Evolutionary conservation across 2,113 vertebrate species (phyloP).

Genomic region (Pagrus major): DNA sequence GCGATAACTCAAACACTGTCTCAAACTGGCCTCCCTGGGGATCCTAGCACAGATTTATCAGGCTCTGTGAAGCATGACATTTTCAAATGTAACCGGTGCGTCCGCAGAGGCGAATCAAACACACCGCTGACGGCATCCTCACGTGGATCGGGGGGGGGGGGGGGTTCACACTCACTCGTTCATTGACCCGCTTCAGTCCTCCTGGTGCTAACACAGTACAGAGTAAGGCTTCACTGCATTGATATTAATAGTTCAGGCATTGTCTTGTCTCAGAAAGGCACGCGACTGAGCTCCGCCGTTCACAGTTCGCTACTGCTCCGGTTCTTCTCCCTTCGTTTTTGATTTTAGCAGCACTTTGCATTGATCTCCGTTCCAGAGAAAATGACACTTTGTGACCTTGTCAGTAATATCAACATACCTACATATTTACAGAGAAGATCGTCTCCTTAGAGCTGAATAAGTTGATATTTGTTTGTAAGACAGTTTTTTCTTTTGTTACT

Average conservation of each 20-base stretch:
- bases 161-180: conserved; percentile 23
- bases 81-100: conserved; percentile 41
- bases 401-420: conserved; percentile 66
- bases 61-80: conserved; percentile 45
- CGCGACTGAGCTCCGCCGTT: conserved; percentile 56
- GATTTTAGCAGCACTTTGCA: conserved; percentile 73
- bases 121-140: conserved; percentile 16
- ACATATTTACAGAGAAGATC: conserved; percentile 72
- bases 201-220: conserved; percentile 27
- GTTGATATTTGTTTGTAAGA: conserved; percentile 12
- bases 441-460: neutral
- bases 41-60: conserved; percentile 26
- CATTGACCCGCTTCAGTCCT: conserved; percentile 54
- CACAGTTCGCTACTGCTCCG: conserved; percentile 43
- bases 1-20: conserved; percentile 30
- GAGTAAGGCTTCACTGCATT: conserved; percentile 59
- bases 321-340: conserved; percentile 1
- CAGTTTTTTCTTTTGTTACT: neutral
- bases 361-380: conserved; percentile 65
- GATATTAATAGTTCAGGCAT: conserved; percentile 43
- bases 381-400: conserved; percentile 75
- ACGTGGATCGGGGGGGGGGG: conserved; percentile 32
- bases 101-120: conserved; percentile 32
- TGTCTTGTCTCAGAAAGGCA: conserved; percentile 72
- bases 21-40: conserved; percentile 10